These are phyloP conservation scores for Panagrolaimus sp. DNA, from an alignment of 1,140 invertebrate genomes.

Conservation along the genomic window DNA sequence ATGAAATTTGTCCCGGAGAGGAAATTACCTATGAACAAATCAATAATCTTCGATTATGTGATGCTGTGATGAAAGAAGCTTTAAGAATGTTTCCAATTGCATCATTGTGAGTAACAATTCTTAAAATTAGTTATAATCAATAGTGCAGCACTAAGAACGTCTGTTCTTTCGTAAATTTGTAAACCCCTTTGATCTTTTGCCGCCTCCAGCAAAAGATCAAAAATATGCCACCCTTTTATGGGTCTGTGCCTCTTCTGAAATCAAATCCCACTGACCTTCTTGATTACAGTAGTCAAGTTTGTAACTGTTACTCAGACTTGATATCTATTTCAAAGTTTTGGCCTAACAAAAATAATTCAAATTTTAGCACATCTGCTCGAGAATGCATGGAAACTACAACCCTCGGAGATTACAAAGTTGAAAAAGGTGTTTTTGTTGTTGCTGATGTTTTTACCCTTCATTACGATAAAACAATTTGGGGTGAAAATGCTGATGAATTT, in stretches of 20 bases:
- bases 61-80: slow-evolving; percentile 18
- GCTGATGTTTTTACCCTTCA: slow-evolving; percentile 20
- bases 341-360: not conserved
- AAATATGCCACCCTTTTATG: too few relatives aligned
- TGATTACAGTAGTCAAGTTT: too few relatives aligned
- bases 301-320: too few relatives aligned
- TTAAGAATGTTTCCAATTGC: slow-evolving; percentile 23
- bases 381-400: slow-evolving; percentile 19
- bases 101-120: slow-evolving; percentile 6
- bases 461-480: slow-evolving; percentile 18
- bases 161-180: too few relatives aligned
- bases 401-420: slow-evolving; percentile 3
- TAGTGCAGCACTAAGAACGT: too few relatives aligned
- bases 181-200: too few relatives aligned
- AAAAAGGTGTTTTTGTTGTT: slow-evolving; percentile 20
- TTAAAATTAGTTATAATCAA: too few relatives aligned
- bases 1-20: slow-evolving; percentile 4
- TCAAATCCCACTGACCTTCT: too few relatives aligned
- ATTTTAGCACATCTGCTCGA: slow-evolving; percentile 18
- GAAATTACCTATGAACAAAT: slow-evolving; percentile 14
- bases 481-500: slow-evolving; percentile 23
- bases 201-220: too few relatives aligned
- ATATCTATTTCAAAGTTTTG: too few relatives aligned
- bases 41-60: slow-evolving; percentile 1
- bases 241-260: too few relatives aligned